Percentiles rank a stretch among this genome's conserved stretches.
Conservation (phyloP, 2,797 vertebrate genomes). For the Vespertilio murinus region DNA sequence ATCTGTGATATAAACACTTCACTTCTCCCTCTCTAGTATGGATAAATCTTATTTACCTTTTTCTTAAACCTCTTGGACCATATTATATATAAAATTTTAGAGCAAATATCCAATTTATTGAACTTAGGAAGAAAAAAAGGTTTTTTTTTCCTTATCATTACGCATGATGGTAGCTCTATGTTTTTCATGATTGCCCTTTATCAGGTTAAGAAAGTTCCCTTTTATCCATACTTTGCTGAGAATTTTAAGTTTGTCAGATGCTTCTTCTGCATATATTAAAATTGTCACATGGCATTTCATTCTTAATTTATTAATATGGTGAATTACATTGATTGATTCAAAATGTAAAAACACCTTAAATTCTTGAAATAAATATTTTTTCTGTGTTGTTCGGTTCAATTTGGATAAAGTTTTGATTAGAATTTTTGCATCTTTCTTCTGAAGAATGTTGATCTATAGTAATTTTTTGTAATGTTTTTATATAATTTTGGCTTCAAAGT, state of each 20-base stretch:
- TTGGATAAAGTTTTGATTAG: not conserved
- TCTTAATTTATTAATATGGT: not conserved
- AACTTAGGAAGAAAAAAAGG: not conserved
- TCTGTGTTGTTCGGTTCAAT: not conserved
- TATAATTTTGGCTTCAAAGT: not conserved
- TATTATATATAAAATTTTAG: not conserved
- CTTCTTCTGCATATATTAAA: not conserved
- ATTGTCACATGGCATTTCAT: not conserved
- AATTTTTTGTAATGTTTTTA: not conserved
- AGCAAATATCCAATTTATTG: not conserved
- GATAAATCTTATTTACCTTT: not conserved
- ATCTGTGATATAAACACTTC: not conserved
- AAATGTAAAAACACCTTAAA: not conserved
- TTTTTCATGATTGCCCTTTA: not conserved
- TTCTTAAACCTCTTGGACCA: not conserved
- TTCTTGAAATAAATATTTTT: not conserved
- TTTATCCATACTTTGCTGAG: not conserved
- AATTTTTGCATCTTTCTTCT: not conserved
- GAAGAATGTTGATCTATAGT: not conserved
- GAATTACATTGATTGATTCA: not conserved
- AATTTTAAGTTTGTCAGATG: not conserved
- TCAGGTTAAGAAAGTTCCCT: not conserved
- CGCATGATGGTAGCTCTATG: not conserved
- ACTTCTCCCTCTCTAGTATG: not conserved
- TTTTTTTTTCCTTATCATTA: not conserved